phyloP scores from a whole-genome alignment of 2,113 vertebrate genomes.

The Syngnathus scovelli region DNA sequence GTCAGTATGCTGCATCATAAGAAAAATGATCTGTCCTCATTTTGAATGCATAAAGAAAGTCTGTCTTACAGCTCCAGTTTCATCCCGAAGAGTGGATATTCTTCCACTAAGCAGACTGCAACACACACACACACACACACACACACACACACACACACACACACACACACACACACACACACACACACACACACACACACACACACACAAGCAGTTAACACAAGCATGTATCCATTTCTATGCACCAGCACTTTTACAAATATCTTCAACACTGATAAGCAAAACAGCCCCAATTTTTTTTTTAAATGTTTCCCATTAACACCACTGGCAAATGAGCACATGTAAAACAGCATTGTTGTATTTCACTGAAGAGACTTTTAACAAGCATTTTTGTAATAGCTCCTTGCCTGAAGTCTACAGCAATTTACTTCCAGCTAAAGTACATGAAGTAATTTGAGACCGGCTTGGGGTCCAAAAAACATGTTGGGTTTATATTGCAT shows the following conservation, averaged over 20 bases:
- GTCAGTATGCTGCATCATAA: conserved; percentile 8
- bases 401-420: background rate
- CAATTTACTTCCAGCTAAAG: background rate
- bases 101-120: conserved; percentile 95
- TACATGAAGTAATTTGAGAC: background rate
- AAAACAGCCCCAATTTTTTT: background rate
- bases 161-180: too few species aligned
- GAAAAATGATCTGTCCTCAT: conserved; percentile 13
- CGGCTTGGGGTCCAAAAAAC: background rate
- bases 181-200: too few species aligned
- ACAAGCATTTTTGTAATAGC: background rate
- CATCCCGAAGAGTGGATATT: conserved; percentile 97
- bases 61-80: conserved; percentile 96
- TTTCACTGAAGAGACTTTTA: background rate
- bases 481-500: background rate
- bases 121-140: conserved; percentile 21
- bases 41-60: conserved; percentile 19
- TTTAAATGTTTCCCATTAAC: background rate
- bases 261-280: background rate
- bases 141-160: too few species aligned
- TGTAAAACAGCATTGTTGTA: background rate
- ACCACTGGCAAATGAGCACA: background rate
- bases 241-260: background rate
- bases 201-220: background rate
- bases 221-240: background rate